Conservation (phyloP, 2,113 vertebrate genomes). For the Suricata suricatta region DNA sequence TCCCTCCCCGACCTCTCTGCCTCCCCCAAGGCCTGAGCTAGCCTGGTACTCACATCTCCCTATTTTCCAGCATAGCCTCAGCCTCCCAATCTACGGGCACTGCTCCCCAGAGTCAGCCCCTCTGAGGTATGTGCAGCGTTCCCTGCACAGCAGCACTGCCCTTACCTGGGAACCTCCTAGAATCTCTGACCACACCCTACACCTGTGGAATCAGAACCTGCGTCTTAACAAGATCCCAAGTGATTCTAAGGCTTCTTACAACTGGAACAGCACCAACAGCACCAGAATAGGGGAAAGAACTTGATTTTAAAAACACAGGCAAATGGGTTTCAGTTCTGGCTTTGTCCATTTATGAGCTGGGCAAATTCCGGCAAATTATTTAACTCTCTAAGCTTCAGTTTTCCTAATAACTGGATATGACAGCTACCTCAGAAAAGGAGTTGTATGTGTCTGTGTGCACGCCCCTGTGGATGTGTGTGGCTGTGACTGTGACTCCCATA, state of each 20-base stretch:
- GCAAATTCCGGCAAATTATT: not conserved
- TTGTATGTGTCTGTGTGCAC: fast-evolving
- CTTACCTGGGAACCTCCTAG: too few species aligned
- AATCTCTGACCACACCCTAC: not conserved
- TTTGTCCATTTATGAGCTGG: not conserved
- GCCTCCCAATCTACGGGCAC: not conserved
- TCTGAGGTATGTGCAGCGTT: too few species aligned
- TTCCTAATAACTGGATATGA: not conserved
- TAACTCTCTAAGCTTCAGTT: not conserved
- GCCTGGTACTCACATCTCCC: not conserved
- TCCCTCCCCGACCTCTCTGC: not conserved
- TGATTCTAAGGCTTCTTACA: not conserved
- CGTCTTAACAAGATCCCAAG: not conserved
- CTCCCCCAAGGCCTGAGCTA: not conserved
- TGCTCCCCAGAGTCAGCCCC: not conserved
- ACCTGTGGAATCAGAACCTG: not conserved
- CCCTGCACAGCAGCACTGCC: not conserved
- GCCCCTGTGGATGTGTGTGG: not conserved
- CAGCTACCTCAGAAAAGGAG: not conserved
- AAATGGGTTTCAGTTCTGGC: not conserved
- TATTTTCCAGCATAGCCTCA: not conserved
- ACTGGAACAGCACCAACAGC: too few species aligned
- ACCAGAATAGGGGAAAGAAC: not conserved
- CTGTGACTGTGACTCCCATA: too few species aligned
- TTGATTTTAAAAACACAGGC: not conserved